Evolutionary conservation across 1,140 invertebrate species (phyloP).

Genomic region (Musca domestica): DNA sequence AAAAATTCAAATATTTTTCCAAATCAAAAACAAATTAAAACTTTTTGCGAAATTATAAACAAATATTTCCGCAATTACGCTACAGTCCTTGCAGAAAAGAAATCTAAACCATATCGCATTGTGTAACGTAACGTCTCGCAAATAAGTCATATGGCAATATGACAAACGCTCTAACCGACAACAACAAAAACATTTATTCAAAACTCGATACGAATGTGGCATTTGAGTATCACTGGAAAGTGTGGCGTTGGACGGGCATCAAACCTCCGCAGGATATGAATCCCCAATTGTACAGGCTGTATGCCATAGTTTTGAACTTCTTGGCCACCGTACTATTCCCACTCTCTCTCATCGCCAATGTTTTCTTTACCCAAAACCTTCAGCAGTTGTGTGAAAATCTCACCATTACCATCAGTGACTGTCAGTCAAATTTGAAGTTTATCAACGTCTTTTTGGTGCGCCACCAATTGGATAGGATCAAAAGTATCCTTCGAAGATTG

Average conservation of each 20-base stretch:
- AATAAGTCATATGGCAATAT: too few species aligned
- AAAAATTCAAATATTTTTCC: too few species aligned
- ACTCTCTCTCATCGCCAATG: constrained; percentile 34
- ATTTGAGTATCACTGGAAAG: constrained; percentile 37
- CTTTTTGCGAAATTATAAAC: too few species aligned
- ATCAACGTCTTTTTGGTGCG: constrained; percentile 41
- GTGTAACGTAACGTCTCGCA: too few species aligned
- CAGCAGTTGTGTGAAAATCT: constrained; percentile 43
- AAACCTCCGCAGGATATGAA: constrained; percentile 24
- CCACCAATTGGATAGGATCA: constrained; percentile 31
- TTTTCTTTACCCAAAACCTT: constrained; percentile 36
- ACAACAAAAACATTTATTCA: too few species aligned
- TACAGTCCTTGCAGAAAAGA: too few species aligned
- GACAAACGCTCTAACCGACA: too few species aligned
- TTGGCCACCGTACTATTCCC: constrained; percentile 43
- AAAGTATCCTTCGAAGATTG: constrained; percentile 25
- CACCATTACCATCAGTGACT: constrained; percentile 44
- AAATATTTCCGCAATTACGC: too few species aligned
- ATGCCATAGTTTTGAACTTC: constrained; percentile 32
- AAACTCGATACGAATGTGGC: constrained; percentile 32
- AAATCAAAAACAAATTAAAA: too few species aligned
- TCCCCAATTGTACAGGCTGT: constrained; percentile 2
- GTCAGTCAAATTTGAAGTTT: constrained; percentile 43
- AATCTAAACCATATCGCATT: too few species aligned
- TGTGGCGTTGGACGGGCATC: constrained; percentile 40